These are phyloP conservation scores for Chironomus riparius DNA, from an alignment of 2,888 invertebrate genomes.

Conservation along the genomic window DNA sequence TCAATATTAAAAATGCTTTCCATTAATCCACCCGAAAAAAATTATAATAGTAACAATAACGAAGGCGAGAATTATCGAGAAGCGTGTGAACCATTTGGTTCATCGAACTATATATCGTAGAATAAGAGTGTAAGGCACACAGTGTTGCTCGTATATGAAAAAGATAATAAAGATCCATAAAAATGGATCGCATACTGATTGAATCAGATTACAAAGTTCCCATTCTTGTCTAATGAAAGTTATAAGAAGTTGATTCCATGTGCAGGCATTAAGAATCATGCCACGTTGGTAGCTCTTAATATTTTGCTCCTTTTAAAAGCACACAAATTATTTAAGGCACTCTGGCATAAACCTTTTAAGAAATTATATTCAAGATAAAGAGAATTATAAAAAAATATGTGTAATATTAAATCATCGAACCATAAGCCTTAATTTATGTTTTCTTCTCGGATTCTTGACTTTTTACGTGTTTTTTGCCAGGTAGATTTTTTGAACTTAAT, in stretches of 20 bases:
- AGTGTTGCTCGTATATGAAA: not conserved
- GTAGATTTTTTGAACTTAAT: not conserved
- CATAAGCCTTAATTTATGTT: constrained; percentile 24
- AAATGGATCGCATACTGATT: constrained; percentile 8
- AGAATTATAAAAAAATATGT: not conserved
- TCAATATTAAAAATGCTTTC: not conserved
- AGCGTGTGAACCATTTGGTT: constrained; percentile 21
- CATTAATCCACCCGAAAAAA: constrained; percentile 1
- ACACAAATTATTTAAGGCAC: constrained; percentile 11
- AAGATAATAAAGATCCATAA: not conserved
- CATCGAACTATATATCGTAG: not conserved
- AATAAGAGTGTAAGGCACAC: not conserved
- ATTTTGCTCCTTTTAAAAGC: constrained; percentile 4
- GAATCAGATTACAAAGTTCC: not conserved
- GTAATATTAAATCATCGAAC: constrained; percentile 25
- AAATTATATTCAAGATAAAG: not conserved
- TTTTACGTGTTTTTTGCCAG: constrained; percentile 9
- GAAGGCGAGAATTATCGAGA: constrained; percentile 4
- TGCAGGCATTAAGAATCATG: not conserved
- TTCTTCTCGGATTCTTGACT: constrained; percentile 4
- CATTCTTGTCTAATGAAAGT: not conserved
- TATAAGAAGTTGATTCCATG: not conserved
- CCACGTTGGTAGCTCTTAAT: not conserved
- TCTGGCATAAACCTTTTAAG: not conserved
- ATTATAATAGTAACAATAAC: not conserved